A percentile compares a stretch with the other conserved stretches of the same genome.
These are phyloP conservation scores for Aplocera efformata DNA, from an alignment of 2,888 invertebrate species.

Conservation along the genomic window DNA sequence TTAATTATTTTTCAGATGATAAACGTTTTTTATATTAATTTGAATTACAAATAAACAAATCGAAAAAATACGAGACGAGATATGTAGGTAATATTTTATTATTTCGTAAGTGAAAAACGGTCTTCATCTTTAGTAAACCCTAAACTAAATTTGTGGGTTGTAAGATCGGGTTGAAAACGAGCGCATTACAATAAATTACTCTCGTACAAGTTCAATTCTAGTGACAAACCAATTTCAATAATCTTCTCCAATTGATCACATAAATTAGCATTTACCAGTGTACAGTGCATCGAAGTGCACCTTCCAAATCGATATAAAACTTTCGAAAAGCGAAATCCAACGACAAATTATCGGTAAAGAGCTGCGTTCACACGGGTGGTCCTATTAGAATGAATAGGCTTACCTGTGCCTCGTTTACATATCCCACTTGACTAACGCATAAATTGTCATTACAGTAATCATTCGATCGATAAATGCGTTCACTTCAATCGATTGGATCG, in stretches of 20 bases:
- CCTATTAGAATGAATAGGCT: constrained; percentile 54
- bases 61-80: too few species aligned
- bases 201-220: not conserved
- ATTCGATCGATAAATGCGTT: constrained; percentile 62
- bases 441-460: constrained; percentile 76
- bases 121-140: too few species aligned
- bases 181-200: not conserved
- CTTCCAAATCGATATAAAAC: constrained; percentile 29
- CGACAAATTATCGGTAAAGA: constrained; percentile 33
- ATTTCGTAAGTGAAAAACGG: too few species aligned
- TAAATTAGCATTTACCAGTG: constrained; percentile 20
- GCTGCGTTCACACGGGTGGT: constrained; percentile 59
- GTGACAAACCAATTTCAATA: not conserved
- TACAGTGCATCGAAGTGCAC: constrained; percentile 1
- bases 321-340: constrained; percentile 33
- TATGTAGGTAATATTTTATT: too few species aligned
- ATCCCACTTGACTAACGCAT: constrained; percentile 62
- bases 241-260: constrained; percentile 5
- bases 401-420: constrained; percentile 69
- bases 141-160: too few species aligned
- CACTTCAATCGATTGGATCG: constrained; percentile 51
- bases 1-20: too few species aligned
- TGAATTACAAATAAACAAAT: too few species aligned
- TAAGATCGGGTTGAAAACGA: too few species aligned
- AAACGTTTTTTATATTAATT: too few species aligned